Conservation (phyloP, 2,888 invertebrate species). For the Ornithoptera alexandrae region DNA sequence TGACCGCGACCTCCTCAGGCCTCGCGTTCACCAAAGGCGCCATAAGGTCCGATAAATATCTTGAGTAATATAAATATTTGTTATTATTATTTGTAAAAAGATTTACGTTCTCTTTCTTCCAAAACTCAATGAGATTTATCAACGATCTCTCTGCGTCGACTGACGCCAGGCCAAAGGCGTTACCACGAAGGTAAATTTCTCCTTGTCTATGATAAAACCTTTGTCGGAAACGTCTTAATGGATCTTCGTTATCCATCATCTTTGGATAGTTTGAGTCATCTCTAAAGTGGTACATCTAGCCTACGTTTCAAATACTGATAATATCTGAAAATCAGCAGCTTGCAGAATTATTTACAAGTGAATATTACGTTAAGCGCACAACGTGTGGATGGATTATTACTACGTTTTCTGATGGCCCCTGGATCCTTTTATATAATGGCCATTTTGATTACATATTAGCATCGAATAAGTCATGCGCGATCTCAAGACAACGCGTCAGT, state of each 20-base stretch:
- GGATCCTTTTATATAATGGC: no score
- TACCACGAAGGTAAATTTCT: conserved; percentile 64
- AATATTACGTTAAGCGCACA: no score
- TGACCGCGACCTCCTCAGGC: conserved; percentile 53
- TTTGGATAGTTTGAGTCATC: conserved; percentile 50
- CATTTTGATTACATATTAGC: background rate
- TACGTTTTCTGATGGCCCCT: no score
- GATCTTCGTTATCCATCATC: conserved; percentile 59
- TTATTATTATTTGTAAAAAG: conserved; percentile 56
- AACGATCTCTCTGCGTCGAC: conserved; percentile 57
- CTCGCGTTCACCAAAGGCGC: conserved; percentile 60
- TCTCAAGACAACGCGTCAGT: background rate
- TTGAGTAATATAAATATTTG: conserved; percentile 60
- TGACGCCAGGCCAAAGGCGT: conserved; percentile 64
- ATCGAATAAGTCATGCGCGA: background rate
- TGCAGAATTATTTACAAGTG: no score
- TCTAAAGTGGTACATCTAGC: conserved; percentile 38
- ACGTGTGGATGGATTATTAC: no score
- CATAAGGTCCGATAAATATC: conserved; percentile 52
- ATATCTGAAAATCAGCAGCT: no score
- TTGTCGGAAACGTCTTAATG: conserved; percentile 52
- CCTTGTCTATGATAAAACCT: conserved; percentile 58
- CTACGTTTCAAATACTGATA: no score
- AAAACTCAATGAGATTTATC: conserved; percentile 46
- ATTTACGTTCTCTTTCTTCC: conserved; percentile 62